These are phyloP conservation scores for Cygnus atratus DNA, from an alignment of 2,113 vertebrate species.

Conservation along the genomic window DNA sequence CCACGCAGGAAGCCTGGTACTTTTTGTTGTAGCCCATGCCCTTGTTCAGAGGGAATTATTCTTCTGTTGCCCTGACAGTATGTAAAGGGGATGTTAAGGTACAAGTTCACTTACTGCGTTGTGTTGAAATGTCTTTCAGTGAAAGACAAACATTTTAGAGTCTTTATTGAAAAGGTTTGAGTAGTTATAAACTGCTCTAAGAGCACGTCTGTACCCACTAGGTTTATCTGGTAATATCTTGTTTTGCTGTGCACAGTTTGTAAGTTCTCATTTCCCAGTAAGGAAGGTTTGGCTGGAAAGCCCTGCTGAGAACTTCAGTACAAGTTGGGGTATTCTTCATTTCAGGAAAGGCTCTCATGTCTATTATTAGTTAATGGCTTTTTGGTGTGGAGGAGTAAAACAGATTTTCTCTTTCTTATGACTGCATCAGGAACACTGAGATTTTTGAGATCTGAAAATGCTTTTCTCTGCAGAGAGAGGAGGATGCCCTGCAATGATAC, in stretches of 20 bases:
- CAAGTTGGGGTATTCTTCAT: neutral
- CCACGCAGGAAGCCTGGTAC: neutral
- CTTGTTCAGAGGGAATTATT: accelerated
- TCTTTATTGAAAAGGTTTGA: neutral
- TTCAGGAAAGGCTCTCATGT: neutral
- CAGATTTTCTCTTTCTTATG: neutral
- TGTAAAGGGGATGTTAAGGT: neutral
- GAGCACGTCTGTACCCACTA: neutral
- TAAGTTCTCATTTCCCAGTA: neutral
- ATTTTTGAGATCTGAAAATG: neutral
- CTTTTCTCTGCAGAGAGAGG: neutral
- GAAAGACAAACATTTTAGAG: neutral
- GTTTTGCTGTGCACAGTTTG: neutral
- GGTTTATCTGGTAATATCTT: neutral
- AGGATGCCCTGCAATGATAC: neutral
- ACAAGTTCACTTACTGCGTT: neutral
- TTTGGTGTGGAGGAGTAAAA: neutral
- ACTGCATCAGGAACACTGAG: neutral
- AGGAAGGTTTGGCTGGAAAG: neutral
- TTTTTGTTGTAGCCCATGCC: neutral
- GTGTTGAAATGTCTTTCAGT: neutral
- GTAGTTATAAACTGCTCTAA: neutral
- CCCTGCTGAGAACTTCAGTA: neutral
- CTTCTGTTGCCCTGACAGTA: neutral
- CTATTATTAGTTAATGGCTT: neutral